Base-by-base conservation (phyloP, 2,888 invertebrate genomes). In the Leucophenga montana region DNA sequence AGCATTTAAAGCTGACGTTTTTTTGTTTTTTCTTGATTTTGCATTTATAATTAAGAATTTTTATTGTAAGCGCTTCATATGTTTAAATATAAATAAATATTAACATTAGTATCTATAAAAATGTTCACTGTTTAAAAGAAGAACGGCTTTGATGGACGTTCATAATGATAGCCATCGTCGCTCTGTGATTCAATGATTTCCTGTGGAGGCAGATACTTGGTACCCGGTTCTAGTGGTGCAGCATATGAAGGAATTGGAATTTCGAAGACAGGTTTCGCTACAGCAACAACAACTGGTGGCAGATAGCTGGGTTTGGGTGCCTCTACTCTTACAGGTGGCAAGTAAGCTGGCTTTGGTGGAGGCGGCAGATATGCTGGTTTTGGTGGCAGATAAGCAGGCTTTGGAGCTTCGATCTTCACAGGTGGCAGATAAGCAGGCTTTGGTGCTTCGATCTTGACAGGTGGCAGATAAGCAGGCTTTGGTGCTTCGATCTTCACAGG, bases 241-340 rank as follows among this genome's bases (percentile, higher is more conserved):
- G 86, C 87, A 61, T 86, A 86, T 3, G 86, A 84, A 4, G 85
- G 86, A 56, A 86, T 84, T n/a, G 85, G 86, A 46, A 86, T 85
- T 67, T 77, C 80, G 68, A 69, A 84, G 57, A 48, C 74, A 53
- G 77, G 75, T 20, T 69, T 66, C 2, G 64, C 18, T 3, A 71
- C 14, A 20, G 6, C 11, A 8, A 22, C 67, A 2, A 67, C 70
- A 0, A 54, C 20, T 31, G 81, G 81, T n/a, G 83, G 73, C 53
- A 79, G 20, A 18, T 78, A 82, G 3, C 27, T 66, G 0, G 61
- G 27, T 18, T 61, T 33, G 2, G 61, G 53, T 14, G 53, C 62
- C 3, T 68, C 72, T 0, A 22, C 64, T 68, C 4, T 39, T 1
- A 48, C 68, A n/a, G 3, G 78, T 27, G 3, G 74, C 54, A 68